phyloP scores from a whole-genome alignment of 2,888 invertebrate genomes.

The Seladonia tumulorum region DNA sequence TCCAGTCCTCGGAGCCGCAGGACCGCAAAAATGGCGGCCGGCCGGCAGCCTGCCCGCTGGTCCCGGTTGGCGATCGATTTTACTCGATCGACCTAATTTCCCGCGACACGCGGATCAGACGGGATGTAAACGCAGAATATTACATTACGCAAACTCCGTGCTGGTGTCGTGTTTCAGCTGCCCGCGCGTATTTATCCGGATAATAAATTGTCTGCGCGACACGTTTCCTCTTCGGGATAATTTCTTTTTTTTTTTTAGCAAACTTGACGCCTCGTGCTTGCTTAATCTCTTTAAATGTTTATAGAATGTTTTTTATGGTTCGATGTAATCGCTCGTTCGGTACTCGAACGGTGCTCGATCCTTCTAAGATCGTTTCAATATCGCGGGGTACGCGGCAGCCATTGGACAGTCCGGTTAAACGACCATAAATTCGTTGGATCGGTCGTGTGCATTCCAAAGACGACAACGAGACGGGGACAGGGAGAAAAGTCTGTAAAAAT shows the following conservation, averaged over 20 bases:
- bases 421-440: constrained; percentile 49
- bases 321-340: neutral
- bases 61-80: constrained; percentile 16
- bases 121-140: neutral
- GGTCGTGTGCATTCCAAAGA: constrained; percentile 37
- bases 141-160: neutral
- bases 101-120: neutral
- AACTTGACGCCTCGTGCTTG: no score
- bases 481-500: constrained; percentile 35
- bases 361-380: constrained; percentile 7
- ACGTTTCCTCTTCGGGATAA: neutral
- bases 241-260: neutral
- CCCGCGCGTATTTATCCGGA: neutral
- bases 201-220: neutral
- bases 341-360: neutral
- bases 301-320: neutral
- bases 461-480: constrained; percentile 1
- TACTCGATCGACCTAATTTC: constrained; percentile 40
- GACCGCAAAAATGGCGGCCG: neutral
- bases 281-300: neutral
- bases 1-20: neutral
- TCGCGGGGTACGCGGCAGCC: neutral
- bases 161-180: neutral
- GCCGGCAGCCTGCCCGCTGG: neutral
- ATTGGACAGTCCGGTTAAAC: constrained; percentile 43